These are phyloP conservation scores for Drosophila carrolli DNA, from an alignment of 1,140 invertebrate genomes.

Conservation along the genomic window DNA sequence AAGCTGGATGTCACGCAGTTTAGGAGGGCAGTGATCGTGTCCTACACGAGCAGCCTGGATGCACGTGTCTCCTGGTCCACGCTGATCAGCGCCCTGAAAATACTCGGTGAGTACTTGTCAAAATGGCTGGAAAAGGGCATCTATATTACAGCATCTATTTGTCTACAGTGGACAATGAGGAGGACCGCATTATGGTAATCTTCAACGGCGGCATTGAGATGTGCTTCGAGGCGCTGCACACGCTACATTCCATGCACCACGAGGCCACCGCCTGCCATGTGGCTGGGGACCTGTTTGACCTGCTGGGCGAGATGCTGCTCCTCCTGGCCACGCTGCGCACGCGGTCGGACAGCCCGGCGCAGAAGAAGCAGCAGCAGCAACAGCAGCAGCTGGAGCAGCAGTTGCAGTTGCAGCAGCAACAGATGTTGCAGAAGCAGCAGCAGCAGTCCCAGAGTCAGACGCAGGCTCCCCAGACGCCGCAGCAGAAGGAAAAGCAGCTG, in stretches of 20 bases:
- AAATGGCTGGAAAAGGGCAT: too few relatives aligned
- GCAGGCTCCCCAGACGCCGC: constrained; percentile 63
- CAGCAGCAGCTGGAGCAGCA: constrained; percentile 67
- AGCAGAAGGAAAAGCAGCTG: constrained; percentile 71
- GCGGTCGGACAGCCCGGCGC: constrained; percentile 67
- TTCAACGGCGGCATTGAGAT: constrained; percentile 95
- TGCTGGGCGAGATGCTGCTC: constrained; percentile 89
- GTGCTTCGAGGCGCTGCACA: constrained; percentile 95
- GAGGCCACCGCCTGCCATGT: constrained; percentile 96
- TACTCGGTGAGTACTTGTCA: constrained; percentile 86
- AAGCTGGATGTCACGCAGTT: constrained; percentile 93
- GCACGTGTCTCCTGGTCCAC: constrained; percentile 88
- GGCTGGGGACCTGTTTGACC: constrained; percentile 92
- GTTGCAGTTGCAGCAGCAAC: constrained; percentile 73
- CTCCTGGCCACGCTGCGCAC: constrained; percentile 73
- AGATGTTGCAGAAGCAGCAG: constrained; percentile 68
- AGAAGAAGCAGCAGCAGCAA: constrained; percentile 77
- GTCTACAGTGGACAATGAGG: constrained; percentile 90
- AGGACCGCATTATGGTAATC: constrained; percentile 94
- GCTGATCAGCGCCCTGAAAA: constrained; percentile 93
- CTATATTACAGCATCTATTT: not conserved
- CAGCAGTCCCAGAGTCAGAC: constrained; percentile 66
- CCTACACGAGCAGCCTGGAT: constrained; percentile 90
- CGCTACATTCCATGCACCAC: constrained; percentile 96
- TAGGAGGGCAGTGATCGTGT: constrained; percentile 91